phyloP scores from a whole-genome alignment of 2,888 invertebrate species.

The Acholoe squamosa region DNA sequence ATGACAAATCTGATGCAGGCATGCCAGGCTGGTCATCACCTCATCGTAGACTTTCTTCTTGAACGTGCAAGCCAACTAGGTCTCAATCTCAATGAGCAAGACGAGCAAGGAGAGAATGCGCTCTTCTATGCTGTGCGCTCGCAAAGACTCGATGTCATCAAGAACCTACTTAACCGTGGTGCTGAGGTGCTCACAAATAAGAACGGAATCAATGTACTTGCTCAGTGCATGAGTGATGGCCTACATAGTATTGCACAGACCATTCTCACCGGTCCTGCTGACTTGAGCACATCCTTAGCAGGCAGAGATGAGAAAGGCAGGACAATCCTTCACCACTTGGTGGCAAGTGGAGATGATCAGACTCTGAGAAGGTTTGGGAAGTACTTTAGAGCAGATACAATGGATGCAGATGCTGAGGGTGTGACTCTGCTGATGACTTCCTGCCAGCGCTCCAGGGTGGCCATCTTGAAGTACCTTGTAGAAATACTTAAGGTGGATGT shows the following conservation, averaged over 20 bases:
- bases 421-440: slow-evolving; percentile 67
- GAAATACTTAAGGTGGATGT: slow-evolving; percentile 69
- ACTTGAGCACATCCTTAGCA: slow-evolving; percentile 60
- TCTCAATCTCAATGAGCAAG: slow-evolving; percentile 69
- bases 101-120: slow-evolving; percentile 71
- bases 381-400: slow-evolving; percentile 61
- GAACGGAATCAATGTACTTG: slow-evolving; percentile 66
- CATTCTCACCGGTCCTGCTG: slow-evolving; percentile 62
- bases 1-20: slow-evolving; percentile 72
- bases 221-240: slow-evolving; percentile 64
- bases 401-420: slow-evolving; percentile 67
- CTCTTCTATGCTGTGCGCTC: slow-evolving; percentile 71
- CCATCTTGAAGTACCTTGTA: slow-evolving; percentile 68
- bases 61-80: slow-evolving; percentile 62
- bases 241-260: slow-evolving; percentile 64
- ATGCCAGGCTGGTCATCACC: slow-evolving; percentile 68
- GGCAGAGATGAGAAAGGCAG: slow-evolving; percentile 69
- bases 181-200: slow-evolving; percentile 64
- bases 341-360: slow-evolving; percentile 67
- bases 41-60: slow-evolving; percentile 68
- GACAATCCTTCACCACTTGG: slow-evolving; percentile 68
- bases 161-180: slow-evolving; percentile 65
- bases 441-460: slow-evolving; percentile 58
- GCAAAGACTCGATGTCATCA: slow-evolving; percentile 63
- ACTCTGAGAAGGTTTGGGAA: slow-evolving; percentile 62